Base-by-base conservation (phyloP, 2,797 vertebrate genomes). In the Typhlichthys subterraneus region DNA sequence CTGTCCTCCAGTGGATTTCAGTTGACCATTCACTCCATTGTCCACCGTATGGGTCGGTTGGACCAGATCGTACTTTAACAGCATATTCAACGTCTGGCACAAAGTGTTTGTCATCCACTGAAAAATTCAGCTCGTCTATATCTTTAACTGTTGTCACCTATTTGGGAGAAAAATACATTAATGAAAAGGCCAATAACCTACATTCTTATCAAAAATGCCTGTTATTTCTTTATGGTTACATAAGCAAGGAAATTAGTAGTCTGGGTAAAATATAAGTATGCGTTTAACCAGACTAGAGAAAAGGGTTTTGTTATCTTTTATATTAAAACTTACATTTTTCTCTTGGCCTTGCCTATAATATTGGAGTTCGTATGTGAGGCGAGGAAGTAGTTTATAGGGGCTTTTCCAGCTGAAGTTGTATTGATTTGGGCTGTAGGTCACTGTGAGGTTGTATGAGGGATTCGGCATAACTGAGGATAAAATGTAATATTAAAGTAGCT, bases 11-110 rank as follows among this genome's bases (percentile, higher is more conserved):
- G 58, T 70, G 15, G 11, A 87, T 29, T 14, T 80, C 73, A 15
- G 82, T 12, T 11, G 88, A 85, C 92, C 92, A 94, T 19, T 76
- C 73, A 12, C 93, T 92, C 92, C 93, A 93, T 3, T 88, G 14
- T 0, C 93, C 92, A 1, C 3, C 0, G 68, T 74, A 91, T 12
- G 0, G 0, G 0, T 38, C 33, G 14, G 57, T 15, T 0, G 92
- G 90, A 23, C 13, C 54, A 13, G 90, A 86, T 29, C 89, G 77
- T 8, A 94, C 86, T 3, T 67, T 72, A 9, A 78, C 83, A 0
- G 14, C 9, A 19, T 91, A 93, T 9, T 84, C 53, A 0, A 79
- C 65, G 63, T 72, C 65, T 5, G 80, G 58, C 13, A 5, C 15
- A 3, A 93, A 79, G 0, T 13, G 0, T 0, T 54, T 0, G 57